Evolutionary conservation across 2,113 vertebrate genomes (phyloP).

Genomic region (Rhea pennata): DNA sequence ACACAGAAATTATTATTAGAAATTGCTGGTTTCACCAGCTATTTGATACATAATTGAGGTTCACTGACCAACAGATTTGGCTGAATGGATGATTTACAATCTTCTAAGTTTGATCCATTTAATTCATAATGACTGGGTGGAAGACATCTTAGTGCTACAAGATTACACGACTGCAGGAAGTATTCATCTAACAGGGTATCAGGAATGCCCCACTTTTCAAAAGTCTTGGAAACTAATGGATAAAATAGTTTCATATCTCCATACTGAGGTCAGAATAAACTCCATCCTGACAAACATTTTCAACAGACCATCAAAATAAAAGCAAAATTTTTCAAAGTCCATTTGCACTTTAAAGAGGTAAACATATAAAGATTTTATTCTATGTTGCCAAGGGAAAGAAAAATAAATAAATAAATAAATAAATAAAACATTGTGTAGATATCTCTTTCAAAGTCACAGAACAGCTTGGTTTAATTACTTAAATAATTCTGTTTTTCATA

Average conservation of each 20-base stretch:
- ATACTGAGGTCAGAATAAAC: constrained; percentile 32
- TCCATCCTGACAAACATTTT: constrained; percentile 33
- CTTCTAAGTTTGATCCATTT: constrained; percentile 57
- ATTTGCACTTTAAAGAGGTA: constrained; percentile 70
- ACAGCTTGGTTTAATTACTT: constrained; percentile 82
- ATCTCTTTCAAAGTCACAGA: constrained; percentile 51
- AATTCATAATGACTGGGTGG: constrained; percentile 54
- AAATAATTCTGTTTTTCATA: constrained; percentile 51
- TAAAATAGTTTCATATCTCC: constrained; percentile 35
- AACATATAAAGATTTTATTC: constrained; percentile 65
- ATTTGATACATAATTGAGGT: constrained; percentile 26
- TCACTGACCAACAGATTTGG: constrained; percentile 48
- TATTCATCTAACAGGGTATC: constrained; percentile 63
- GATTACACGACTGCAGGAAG: constrained; percentile 52
- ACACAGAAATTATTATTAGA: constrained; percentile 13
- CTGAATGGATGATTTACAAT: constrained; percentile 59
- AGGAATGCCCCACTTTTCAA: constrained; percentile 48
- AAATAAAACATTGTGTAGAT: background rate
- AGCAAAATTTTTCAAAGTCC: background rate
- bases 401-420: background rate
- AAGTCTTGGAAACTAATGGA: constrained; percentile 20
- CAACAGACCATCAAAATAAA: constrained; percentile 39
- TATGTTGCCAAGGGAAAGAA: constrained; percentile 34
- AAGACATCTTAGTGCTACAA: constrained; percentile 45
- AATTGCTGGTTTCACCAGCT: constrained; percentile 28